Percentiles rank a stretch among this genome's conserved stretches.
Conservation (phyloP, 2,888 invertebrate species). For the Osmoderma eremita region DNA sequence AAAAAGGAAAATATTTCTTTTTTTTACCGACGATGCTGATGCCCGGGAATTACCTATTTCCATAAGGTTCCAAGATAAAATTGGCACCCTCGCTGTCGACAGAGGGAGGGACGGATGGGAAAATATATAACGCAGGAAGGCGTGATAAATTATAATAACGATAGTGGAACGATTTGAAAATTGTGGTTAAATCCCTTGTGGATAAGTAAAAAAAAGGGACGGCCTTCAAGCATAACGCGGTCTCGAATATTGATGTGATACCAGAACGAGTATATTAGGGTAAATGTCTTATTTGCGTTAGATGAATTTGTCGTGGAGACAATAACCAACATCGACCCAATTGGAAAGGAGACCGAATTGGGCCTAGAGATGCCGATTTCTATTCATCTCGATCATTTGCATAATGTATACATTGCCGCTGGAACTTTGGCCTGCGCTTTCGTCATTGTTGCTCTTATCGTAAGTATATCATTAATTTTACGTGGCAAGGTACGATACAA, state of each 20-base stretch:
- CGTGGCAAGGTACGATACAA: too few species aligned
- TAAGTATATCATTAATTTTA: conserved; percentile 66
- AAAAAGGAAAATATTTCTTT: too few species aligned
- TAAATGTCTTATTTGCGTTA: conserved; percentile 57
- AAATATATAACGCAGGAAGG: neutral
- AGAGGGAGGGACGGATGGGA: too few species aligned
- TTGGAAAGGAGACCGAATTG: conserved; percentile 50
- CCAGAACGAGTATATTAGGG: conserved; percentile 14
- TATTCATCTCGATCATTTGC: conserved; percentile 72
- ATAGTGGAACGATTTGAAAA: conserved; percentile 28
- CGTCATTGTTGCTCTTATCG: conserved; percentile 78
- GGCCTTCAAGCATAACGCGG: neutral
- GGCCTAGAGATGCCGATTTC: conserved; percentile 61
- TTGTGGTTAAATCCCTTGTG: conserved; percentile 13
- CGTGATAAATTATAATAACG: conserved; percentile 37
- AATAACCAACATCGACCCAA: conserved; percentile 59
- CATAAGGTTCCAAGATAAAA: too few species aligned
- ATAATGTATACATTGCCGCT: conserved; percentile 82
- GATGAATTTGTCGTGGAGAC: conserved; percentile 78
- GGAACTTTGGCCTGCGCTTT: conserved; percentile 81
- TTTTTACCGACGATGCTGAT: too few species aligned
- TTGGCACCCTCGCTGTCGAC: too few species aligned
- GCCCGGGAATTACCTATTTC: too few species aligned
- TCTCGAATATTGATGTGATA: conserved; percentile 13
- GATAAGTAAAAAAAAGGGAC: conserved; percentile 28